A percentile compares a stretch with the other conserved stretches of the same genome.
Conservation (phyloP, 2,888 invertebrate species). For the Mythimna loreyi region DNA sequence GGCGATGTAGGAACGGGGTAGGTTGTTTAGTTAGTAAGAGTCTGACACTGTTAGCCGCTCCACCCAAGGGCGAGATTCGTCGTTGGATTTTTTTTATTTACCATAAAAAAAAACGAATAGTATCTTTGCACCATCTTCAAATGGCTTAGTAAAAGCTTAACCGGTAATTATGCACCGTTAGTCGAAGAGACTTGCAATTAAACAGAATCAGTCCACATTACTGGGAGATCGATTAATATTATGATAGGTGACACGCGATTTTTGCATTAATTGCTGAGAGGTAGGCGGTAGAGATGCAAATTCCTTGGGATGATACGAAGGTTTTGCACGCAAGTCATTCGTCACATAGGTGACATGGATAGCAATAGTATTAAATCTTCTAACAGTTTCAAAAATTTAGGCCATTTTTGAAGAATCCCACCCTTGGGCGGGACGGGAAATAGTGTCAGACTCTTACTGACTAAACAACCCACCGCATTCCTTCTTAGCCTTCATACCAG, state of each 20-base stretch:
- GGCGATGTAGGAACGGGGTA: too few relatives aligned
- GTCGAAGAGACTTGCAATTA: slow-evolving; percentile 39
- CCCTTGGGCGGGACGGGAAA: too few relatives aligned
- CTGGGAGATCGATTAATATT: slow-evolving; percentile 35
- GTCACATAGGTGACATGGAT: neutral
- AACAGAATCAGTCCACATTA: slow-evolving; percentile 43
- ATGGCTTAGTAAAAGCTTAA: slow-evolving; percentile 27
- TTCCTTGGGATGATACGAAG: slow-evolving; percentile 31
- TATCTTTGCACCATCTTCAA: slow-evolving; percentile 23
- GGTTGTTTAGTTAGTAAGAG: too few relatives aligned
- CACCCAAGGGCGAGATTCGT: too few relatives aligned
- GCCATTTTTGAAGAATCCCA: too few relatives aligned
- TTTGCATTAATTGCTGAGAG: slow-evolving; percentile 32
- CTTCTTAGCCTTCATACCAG: too few relatives aligned
- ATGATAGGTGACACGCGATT: slow-evolving; percentile 54
- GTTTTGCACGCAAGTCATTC: slow-evolving; percentile 27
- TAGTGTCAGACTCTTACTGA: too few relatives aligned
- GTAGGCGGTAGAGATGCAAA: slow-evolving; percentile 31
- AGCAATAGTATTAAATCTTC: neutral
- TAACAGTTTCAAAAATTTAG: too few relatives aligned
- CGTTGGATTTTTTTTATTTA: too few relatives aligned
- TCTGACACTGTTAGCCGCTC: too few relatives aligned
- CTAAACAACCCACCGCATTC: too few relatives aligned
- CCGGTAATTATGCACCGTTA: slow-evolving; percentile 50
- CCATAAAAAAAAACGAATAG: too few relatives aligned